Percentiles rank a stretch among this genome's conserved stretches.
Evolutionary conservation across 1,140 invertebrate genomes (phyloP).

Genomic region (Bombyx mandarina): DNA sequence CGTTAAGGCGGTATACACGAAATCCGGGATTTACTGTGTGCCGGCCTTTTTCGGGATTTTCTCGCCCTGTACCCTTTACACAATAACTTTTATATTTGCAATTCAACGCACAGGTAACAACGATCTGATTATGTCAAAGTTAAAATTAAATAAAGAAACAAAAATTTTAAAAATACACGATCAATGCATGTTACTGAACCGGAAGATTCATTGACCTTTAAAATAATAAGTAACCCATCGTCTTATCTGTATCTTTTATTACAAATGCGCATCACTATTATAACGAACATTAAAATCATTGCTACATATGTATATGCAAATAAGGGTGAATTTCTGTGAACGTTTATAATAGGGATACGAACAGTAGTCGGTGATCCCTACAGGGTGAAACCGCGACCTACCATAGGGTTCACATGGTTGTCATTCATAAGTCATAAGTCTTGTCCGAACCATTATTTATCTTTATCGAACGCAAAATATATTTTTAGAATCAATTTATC

Average conservation of each 20-base stretch:
- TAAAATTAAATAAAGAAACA: slow-evolving; percentile 1
- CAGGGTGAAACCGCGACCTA: slow-evolving; percentile 55
- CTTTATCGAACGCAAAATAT: too few species aligned
- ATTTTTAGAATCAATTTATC: too few species aligned
- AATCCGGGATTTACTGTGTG: slow-evolving; percentile 25
- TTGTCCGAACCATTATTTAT: slow-evolving; percentile 1
- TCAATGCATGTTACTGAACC: too few species aligned
- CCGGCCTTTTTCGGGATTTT: slow-evolving; percentile 36
- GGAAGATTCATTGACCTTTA: too few species aligned
- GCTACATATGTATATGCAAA: too few species aligned
- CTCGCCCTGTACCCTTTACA: slow-evolving; percentile 21
- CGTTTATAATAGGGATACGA: background rate
- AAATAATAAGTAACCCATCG: slow-evolving; percentile 33
- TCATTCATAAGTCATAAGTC: background rate
- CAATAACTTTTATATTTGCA: slow-evolving; percentile 18
- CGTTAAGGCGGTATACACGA: slow-evolving; percentile 28
- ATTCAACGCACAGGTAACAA: slow-evolving; percentile 10
- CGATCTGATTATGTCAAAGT: background rate
- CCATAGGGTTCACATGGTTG: slow-evolving; percentile 38
- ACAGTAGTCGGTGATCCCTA: slow-evolving; percentile 48
- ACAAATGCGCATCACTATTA: slow-evolving; percentile 23
- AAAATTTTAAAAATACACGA: background rate
- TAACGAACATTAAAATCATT: too few species aligned
- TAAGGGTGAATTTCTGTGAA: slow-evolving; percentile 6
- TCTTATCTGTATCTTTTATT: slow-evolving; percentile 60